Evolutionary conservation across 64 coral and sea anemone species (phyloP), one percentile per base, ranked within the genome.

Genomic region (Dendrophyllia cribrosa): DNA sequence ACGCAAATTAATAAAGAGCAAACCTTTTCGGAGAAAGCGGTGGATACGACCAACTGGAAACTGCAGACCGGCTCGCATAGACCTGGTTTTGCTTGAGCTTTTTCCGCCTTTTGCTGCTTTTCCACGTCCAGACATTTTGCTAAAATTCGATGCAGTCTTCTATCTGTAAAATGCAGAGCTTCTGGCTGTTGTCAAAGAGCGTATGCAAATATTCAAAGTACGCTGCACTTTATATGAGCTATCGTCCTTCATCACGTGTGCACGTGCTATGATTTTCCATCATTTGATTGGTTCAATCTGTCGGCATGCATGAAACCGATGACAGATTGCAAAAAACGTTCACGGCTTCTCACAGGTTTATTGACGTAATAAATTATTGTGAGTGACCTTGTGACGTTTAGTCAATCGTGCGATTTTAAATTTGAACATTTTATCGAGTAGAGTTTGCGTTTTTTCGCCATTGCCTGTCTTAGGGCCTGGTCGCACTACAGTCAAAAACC

Each of bases 1-100:
- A 3, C 10, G 24, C 23, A 25, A 25, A 70, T 7, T 6, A 70
- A 70, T 75, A 17, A 7, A 63, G 15, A 49, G 24, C 70, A 85
- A 74, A 92, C 90, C 93, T 87, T 95, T 95, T 9, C 93, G 88
- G 79, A 95, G 93, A 71, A 95, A 95, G 55, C 93, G 93, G 51
- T 94, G 87, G 59, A 94, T 94, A 58, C 93, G 73, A 20, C 93
- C 93, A 11, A 94, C 93, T 7, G 93, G 93, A 55, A 94, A 94
- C 93, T 94, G 93, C 21, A 95, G 66, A 49, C 93, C 93, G 7
- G 93, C 93, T 86, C 88, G 75, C 15, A 69, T 51, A 69, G 93
- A 95, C 43, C 93, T 88, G 7, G 79, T 95, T 59, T 91, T 95
- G 72, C 79, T 58, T 65, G 56, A 70, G 51, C 52, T 52, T 63